Evolutionary conservation across 2,888 invertebrate species (phyloP).

Genomic region (Bruchidius siliquastri): DNA sequence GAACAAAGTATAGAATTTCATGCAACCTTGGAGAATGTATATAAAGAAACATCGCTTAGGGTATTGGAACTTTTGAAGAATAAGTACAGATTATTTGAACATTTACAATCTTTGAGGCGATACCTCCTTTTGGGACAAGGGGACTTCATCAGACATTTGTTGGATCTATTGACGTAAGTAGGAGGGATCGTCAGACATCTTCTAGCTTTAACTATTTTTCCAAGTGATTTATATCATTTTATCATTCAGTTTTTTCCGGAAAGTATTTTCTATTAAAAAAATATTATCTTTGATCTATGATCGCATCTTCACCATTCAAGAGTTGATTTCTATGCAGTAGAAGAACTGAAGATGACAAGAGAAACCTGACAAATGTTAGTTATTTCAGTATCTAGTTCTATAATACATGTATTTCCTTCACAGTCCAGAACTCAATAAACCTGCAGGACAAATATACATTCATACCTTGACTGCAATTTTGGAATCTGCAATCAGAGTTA

Average conservation of each 20-base stretch:
- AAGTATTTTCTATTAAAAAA: too few relatives aligned
- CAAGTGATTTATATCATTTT: too few relatives aligned
- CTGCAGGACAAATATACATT: constrained; percentile 78
- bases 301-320: too few relatives aligned
- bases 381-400: too few relatives aligned
- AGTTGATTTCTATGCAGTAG: too few relatives aligned
- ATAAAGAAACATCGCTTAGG: constrained; percentile 79
- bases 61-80: constrained; percentile 81
- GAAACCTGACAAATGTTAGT: too few relatives aligned
- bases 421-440: constrained; percentile 84
- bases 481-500: constrained; percentile 82
- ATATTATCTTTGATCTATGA: too few relatives aligned
- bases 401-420: not conserved
- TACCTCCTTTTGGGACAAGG: constrained; percentile 93
- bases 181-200: too few relatives aligned
- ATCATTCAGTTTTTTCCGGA: too few relatives aligned
- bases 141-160: constrained; percentile 89
- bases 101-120: constrained; percentile 83
- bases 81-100: constrained; percentile 85
- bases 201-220: too few relatives aligned
- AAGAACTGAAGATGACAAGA: too few relatives aligned
- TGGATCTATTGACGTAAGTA: constrained; percentile 84
- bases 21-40: constrained; percentile 75
- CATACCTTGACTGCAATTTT: constrained; percentile 83
- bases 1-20: constrained; percentile 72